Percentiles rank a stretch among this genome's conserved stretches.
These are phyloP conservation scores for Thymelicus lineola DNA, from an alignment of 2,888 invertebrate species.

Conservation along the genomic window DNA sequence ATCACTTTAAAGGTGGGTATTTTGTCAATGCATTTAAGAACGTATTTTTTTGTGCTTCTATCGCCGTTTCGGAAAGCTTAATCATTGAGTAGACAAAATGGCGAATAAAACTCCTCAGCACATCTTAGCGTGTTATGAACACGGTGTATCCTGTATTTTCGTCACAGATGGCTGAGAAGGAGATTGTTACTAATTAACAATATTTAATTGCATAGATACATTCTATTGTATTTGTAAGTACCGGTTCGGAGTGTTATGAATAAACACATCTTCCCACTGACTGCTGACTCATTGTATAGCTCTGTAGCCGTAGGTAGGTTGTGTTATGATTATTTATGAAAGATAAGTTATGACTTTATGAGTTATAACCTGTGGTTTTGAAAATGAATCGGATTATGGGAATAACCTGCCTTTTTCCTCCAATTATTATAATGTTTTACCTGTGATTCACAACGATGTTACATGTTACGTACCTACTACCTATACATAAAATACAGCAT, in stretches of 20 bases:
- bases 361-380: too few relatives aligned
- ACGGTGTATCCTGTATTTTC: not conserved
- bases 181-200: not conserved
- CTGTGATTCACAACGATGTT: not conserved
- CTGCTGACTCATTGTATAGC: not conserved
- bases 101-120: too few relatives aligned
- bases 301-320: too few relatives aligned
- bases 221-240: not conserved
- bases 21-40: too few relatives aligned
- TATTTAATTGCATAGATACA: not conserved
- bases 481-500: not conserved
- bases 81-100: too few relatives aligned
- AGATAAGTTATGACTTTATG: too few relatives aligned
- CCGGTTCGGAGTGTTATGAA: not conserved
- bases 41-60: too few relatives aligned
- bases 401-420: not conserved
- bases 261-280: not conserved
- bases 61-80: too few relatives aligned
- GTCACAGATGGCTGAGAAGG: not conserved
- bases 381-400: too few relatives aligned
- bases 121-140: too few relatives aligned
- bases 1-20: too few relatives aligned
- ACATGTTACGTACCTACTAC: not conserved
- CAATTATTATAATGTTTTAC: not conserved
- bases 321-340: too few relatives aligned